These are phyloP conservation scores for Pollachius pollachius DNA, from an alignment of 2,113 vertebrate genomes.

Conservation along the genomic window DNA sequence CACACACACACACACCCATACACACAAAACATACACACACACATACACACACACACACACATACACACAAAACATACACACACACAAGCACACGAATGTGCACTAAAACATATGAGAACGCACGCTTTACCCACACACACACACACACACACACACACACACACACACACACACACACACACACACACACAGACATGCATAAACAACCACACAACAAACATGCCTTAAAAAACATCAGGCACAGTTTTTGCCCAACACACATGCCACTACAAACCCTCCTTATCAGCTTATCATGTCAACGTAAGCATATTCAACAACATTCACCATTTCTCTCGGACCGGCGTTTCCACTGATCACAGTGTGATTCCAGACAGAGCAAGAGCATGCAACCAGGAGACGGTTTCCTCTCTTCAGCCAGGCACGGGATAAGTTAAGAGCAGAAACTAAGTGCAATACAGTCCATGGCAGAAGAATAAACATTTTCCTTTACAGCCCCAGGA, in stretches of 20 bases:
- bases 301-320: slow-evolving; percentile 51
- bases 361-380: slow-evolving; percentile 53
- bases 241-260: not conserved
- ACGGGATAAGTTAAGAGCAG: slow-evolving; percentile 66
- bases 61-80: too few species aligned
- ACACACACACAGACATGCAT: slow-evolving; percentile 8
- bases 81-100: too few species aligned
- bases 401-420: slow-evolving; percentile 69
- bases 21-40: too few species aligned
- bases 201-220: slow-evolving; percentile 13
- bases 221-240: not conserved
- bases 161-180: not conserved
- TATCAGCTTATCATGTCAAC: not conserved
- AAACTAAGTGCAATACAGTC: slow-evolving; percentile 73
- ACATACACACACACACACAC: too few species aligned
- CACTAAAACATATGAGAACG: not conserved
- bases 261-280: not conserved
- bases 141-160: too few species aligned
- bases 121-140: not conserved
- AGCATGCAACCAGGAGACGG: slow-evolving; percentile 53
- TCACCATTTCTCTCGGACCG: slow-evolving; percentile 59
- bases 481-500: slow-evolving; percentile 76
- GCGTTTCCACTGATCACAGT: slow-evolving; percentile 53
- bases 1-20: too few species aligned
- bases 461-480: slow-evolving; percentile 81